These are phyloP conservation scores for Diabrotica undecimpunctata DNA, from an alignment of 1,140 invertebrate genomes.

Conservation along the genomic window DNA sequence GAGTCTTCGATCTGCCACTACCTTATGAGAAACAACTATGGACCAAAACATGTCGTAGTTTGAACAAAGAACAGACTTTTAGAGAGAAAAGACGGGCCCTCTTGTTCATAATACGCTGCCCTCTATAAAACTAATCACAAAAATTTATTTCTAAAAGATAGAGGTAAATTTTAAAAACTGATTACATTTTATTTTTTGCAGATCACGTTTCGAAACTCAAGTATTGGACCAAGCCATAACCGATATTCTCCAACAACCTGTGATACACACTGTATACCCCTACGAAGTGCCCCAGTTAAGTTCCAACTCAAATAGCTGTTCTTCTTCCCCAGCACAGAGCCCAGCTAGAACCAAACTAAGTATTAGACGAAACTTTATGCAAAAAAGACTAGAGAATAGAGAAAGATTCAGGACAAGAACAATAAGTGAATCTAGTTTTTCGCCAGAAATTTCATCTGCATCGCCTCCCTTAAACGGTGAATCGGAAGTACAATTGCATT, in stretches of 20 bases:
- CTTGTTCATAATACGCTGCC: no score
- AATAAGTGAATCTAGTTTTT: conserved; percentile 52
- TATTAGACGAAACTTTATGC: conserved; percentile 51
- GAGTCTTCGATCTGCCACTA: no score
- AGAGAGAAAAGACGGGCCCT: no score
- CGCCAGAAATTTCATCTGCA: conserved; percentile 29
- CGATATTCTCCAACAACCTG: conserved; percentile 22
- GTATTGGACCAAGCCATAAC: conserved; percentile 51
- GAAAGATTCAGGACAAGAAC: conserved; percentile 64
- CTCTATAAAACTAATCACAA: no score
- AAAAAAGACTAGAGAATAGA: conserved; percentile 56
- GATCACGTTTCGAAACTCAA: conserved; percentile 67
- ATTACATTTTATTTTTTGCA: conserved; percentile 18
- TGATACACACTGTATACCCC: conserved; percentile 7
- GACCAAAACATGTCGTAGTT: no score
- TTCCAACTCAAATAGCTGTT: conserved; percentile 7
- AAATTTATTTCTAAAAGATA: no score
- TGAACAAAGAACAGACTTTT: no score
- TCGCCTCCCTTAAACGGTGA: conserved; percentile 15
- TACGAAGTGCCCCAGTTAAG: conserved; percentile 10
- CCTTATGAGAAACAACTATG: no score
- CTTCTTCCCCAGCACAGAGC: conserved; percentile 23
- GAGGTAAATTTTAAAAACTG: no score
- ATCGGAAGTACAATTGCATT: conserved; percentile 48
- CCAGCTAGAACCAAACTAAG: conserved; percentile 35